Evolutionary conservation across 2,888 invertebrate genomes (phyloP).

Genomic region (Drosophila fulvimacula): DNA sequence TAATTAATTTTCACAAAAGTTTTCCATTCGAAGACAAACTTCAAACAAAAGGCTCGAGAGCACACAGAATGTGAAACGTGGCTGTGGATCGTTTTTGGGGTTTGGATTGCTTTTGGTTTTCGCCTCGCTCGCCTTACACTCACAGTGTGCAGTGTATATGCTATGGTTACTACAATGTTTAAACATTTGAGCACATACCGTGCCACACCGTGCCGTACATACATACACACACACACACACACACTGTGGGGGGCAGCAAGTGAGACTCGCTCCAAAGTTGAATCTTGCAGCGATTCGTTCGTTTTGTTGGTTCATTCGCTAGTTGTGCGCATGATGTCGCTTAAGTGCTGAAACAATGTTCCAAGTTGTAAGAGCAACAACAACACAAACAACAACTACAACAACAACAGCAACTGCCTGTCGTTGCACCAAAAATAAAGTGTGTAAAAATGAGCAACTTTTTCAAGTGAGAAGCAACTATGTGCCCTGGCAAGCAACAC

Average conservation of each 20-base stretch:
- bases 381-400: slow-evolving; percentile 51
- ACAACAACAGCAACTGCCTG: slow-evolving; percentile 59
- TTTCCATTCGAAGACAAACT: slow-evolving; percentile 79
- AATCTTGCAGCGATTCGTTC: slow-evolving; percentile 43
- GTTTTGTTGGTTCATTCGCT: slow-evolving; percentile 42
- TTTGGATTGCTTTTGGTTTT: slow-evolving; percentile 22
- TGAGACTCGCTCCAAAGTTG: slow-evolving; percentile 34
- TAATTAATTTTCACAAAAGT: slow-evolving; percentile 82
- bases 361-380: slow-evolving; percentile 78
- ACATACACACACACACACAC: slow-evolving; percentile 2
- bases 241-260: slow-evolving; percentile 62
- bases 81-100: slow-evolving; percentile 31
- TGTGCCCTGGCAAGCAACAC: slow-evolving; percentile 42
- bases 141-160: slow-evolving; percentile 30
- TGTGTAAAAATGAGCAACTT: slow-evolving; percentile 78
- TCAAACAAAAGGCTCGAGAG: slow-evolving; percentile 67
- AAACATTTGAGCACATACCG: slow-evolving; percentile 65
- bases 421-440: slow-evolving; percentile 74
- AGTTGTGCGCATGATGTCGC: slow-evolving; percentile 72
- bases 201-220: slow-evolving; percentile 45
- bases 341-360: slow-evolving; percentile 80
- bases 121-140: slow-evolving; percentile 7
- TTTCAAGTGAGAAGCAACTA: slow-evolving; percentile 76
- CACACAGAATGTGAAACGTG: slow-evolving; percentile 46
- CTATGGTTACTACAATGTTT: slow-evolving; percentile 64